These are phyloP conservation scores for Pelusios castaneus DNA, from an alignment of 2,113 vertebrate species.

Conservation along the genomic window DNA sequence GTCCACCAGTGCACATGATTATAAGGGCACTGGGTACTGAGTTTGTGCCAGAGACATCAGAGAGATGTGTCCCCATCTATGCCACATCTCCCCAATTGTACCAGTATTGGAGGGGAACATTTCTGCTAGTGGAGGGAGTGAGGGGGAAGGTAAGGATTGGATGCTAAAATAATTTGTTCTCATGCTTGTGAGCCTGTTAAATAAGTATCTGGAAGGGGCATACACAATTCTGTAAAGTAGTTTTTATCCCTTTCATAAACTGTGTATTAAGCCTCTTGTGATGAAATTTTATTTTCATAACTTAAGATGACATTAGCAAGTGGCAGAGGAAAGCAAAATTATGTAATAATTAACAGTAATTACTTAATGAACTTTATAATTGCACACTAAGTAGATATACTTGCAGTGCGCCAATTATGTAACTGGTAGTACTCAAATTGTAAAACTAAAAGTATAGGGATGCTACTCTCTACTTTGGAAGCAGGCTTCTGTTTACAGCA, in stretches of 20 bases:
- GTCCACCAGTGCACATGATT: background rate
- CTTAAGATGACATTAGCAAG: slow-evolving; percentile 7
- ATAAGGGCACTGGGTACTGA: background rate
- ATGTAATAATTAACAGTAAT: background rate
- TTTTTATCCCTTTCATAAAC: background rate
- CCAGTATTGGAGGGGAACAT: background rate
- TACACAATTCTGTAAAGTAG: background rate
- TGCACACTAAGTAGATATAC: background rate
- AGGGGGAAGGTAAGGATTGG: background rate
- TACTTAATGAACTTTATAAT: slow-evolving; percentile 42
- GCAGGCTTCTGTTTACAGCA: slow-evolving; percentile 5
- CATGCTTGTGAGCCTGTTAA: background rate
- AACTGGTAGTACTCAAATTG: background rate
- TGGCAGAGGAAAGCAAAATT: background rate
- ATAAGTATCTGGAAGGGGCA: background rate
- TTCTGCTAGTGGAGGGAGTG: background rate
- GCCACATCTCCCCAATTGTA: background rate
- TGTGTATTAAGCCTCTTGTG: background rate
- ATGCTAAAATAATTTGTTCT: background rate
- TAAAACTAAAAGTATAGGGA: background rate
- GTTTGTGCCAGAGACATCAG: background rate
- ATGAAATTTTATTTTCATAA: slow-evolving; percentile 8
- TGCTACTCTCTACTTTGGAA: background rate
- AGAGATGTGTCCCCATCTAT: background rate
- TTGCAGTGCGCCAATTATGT: slow-evolving; percentile 38